A percentile compares a stretch with the other conserved stretches of the same genome.
Conservation (phyloP, 2,888 invertebrate species). For the Spialia ferax region DNA sequence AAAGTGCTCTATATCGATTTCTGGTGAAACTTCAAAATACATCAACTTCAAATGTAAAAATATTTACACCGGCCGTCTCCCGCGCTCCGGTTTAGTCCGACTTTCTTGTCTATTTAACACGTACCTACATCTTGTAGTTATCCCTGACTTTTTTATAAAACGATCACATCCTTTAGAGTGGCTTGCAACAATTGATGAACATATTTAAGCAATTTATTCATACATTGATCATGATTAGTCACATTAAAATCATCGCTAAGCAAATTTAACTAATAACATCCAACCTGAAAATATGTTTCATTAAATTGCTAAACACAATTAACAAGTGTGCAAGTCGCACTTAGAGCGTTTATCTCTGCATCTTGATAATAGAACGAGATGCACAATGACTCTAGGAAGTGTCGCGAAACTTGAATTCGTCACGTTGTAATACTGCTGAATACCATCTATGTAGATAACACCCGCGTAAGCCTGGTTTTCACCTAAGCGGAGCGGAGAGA, state of each 20-base stretch:
- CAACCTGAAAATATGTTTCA: no score
- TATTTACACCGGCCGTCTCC: conserved; percentile 68
- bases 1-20: conserved; percentile 71
- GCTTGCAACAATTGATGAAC: no score
- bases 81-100: conserved; percentile 12
- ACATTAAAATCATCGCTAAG: no score
- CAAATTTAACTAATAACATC: no score
- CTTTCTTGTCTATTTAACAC: conserved; percentile 2
- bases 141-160: neutral
- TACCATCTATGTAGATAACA: conserved; percentile 54
- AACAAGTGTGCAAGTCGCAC: no score
- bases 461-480: no score
- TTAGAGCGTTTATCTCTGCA: neutral
- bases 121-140: no score
- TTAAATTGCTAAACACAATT: no score
- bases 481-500: no score
- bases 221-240: no score
- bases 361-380: neutral
- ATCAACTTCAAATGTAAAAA: conserved; percentile 77
- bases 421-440: conserved; percentile 67
- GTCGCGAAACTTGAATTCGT: conserved; percentile 37
- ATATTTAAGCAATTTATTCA: no score
- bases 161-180: conserved; percentile 18
- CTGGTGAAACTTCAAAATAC: conserved; percentile 76
- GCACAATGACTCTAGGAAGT: neutral